These are phyloP conservation scores for Sciurus niger DNA, from an alignment of 2,113 vertebrate species.

Conservation along the genomic window DNA sequence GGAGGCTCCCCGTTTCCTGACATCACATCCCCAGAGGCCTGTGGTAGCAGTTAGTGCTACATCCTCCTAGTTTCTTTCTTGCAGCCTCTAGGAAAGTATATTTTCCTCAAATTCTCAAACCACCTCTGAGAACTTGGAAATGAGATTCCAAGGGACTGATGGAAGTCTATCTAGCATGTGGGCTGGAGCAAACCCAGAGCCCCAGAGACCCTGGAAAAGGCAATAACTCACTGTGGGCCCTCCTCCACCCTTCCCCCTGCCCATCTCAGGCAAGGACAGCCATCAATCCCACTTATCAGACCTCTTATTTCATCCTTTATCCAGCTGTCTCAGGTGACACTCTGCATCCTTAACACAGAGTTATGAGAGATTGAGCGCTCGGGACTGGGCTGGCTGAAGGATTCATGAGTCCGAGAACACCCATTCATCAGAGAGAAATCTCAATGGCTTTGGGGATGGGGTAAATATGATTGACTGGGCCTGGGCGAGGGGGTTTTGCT, in stretches of 20 bases:
- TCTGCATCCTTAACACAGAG: slow-evolving; percentile 77
- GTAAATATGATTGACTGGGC: slow-evolving; percentile 45
- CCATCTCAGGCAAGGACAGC: slow-evolving; percentile 69
- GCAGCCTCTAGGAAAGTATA: not conserved
- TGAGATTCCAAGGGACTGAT: not conserved
- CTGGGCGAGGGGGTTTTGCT: not conserved
- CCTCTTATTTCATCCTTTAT: slow-evolving; percentile 83
- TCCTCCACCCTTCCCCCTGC: slow-evolving; percentile 55
- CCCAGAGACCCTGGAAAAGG: not conserved
- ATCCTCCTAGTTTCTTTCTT: not conserved
- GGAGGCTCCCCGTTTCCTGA: not conserved
- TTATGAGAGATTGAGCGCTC: slow-evolving; percentile 82
- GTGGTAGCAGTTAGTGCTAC: not conserved
- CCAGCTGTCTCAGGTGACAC: slow-evolving; percentile 79
- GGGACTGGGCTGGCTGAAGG: slow-evolving; percentile 68
- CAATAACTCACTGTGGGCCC: slow-evolving; percentile 23
- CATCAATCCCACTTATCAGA: slow-evolving; percentile 78
- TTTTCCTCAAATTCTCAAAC: not conserved
- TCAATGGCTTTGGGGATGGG: slow-evolving; percentile 26
- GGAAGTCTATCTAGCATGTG: not conserved
- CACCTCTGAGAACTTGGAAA: not conserved
- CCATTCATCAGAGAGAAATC: slow-evolving; percentile 73
- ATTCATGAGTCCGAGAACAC: slow-evolving; percentile 75
- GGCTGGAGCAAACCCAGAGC: not conserved
- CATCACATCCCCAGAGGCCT: not conserved